These are phyloP conservation scores for Caenorhabditis parvicauda DNA, from an alignment of 2,888 invertebrate species.

Conservation along the genomic window DNA sequence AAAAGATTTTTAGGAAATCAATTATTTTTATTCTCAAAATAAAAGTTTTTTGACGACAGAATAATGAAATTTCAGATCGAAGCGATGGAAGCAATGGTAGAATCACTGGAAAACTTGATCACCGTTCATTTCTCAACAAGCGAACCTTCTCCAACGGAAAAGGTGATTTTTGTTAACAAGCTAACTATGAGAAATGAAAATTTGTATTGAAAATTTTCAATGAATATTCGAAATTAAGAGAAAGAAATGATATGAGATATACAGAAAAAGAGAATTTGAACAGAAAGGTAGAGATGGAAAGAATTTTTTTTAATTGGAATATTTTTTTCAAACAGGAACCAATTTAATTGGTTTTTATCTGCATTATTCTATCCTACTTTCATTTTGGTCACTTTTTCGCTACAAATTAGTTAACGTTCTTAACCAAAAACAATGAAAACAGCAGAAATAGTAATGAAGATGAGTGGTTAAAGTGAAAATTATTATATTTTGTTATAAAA, in stretches of 20 bases:
- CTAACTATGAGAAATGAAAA: too few species aligned
- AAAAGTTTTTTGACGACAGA: too few species aligned
- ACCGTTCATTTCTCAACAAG: constrained; percentile 62
- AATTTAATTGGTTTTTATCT: background rate
- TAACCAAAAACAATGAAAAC: too few species aligned
- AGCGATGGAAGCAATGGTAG: constrained; percentile 54
- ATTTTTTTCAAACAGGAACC: background rate
- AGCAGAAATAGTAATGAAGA: too few species aligned
- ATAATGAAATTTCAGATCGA: too few species aligned
- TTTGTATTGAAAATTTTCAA: background rate
- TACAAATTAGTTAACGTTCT: too few species aligned
- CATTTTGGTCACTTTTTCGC: too few species aligned
- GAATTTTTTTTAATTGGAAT: constrained; percentile 1
- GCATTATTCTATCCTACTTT: background rate
- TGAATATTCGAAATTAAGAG: too few species aligned
- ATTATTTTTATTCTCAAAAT: too few species aligned
- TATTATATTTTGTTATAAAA: too few species aligned
- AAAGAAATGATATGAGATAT: background rate
- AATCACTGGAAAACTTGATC: constrained; percentile 58
- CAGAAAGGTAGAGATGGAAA: background rate
- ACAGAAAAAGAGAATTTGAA: background rate
- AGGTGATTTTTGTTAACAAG: constrained; percentile 28
- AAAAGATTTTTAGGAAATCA: too few species aligned
- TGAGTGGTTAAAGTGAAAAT: too few species aligned
- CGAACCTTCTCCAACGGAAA: constrained; percentile 54